Evolutionary conservation across 2,888 invertebrate species (phyloP).

Genomic region (Mongoloraphidia duomilia): DNA sequence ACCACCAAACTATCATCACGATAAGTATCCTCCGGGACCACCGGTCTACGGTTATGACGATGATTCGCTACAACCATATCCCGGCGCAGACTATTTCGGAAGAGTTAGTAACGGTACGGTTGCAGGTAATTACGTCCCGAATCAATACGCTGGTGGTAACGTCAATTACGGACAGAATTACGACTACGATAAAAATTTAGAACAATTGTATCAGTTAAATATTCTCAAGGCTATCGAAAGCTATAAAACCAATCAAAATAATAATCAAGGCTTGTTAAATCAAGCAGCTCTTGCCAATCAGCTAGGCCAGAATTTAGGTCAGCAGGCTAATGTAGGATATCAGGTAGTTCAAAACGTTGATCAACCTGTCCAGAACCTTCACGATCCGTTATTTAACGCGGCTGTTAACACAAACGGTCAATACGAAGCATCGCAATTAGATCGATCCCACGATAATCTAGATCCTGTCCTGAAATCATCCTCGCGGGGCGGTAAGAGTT

Average conservation of each 20-base stretch:
- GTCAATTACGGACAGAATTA: not conserved
- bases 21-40: slow-evolving; percentile 16
- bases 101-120: not conserved
- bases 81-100: not conserved
- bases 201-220: not conserved
- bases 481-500: too few species aligned
- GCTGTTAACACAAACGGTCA: too few species aligned
- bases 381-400: too few species aligned
- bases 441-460: too few species aligned
- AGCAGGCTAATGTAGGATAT: too few species aligned
- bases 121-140: not conserved
- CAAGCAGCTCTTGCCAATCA: too few species aligned
- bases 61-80: not conserved
- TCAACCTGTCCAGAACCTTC: too few species aligned
- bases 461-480: too few species aligned
- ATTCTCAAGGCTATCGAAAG: not conserved
- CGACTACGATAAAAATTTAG: not conserved
- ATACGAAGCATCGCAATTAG: too few species aligned
- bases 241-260: not conserved
- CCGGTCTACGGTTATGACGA: slow-evolving; percentile 8
- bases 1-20: slow-evolving; percentile 17
- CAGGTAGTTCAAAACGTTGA: too few species aligned
- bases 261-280: too few species aligned
- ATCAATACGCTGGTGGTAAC: slow-evolving; percentile 1
- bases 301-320: too few species aligned